Conservation (phyloP, 2,888 invertebrate genomes). For the Seira musarum region DNA sequence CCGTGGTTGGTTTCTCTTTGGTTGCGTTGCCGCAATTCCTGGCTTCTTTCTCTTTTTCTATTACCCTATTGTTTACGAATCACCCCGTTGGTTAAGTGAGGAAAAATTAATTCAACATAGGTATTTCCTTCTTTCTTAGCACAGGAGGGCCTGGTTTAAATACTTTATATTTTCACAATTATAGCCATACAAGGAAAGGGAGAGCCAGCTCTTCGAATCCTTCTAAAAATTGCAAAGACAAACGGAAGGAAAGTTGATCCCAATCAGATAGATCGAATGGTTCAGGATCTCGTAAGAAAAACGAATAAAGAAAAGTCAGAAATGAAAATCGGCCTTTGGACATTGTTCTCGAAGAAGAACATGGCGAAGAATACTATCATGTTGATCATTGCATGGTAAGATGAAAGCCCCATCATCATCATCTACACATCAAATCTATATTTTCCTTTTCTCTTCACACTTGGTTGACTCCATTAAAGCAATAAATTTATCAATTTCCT, state of each 20-base stretch:
- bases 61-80: constrained; percentile 68
- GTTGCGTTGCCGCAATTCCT: constrained; percentile 68
- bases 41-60: constrained; percentile 63
- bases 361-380: constrained; percentile 67
- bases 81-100: constrained; percentile 70
- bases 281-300: constrained; percentile 31
- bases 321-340: constrained; percentile 63
- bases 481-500: constrained; percentile 17
- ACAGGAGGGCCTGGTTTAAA: too few relatives aligned
- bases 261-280: constrained; percentile 36
- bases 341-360: constrained; percentile 61
- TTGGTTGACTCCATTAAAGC: not conserved
- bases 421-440: not conserved
- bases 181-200: constrained; percentile 28
- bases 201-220: constrained; percentile 30
- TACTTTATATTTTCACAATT: too few relatives aligned
- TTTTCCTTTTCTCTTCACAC: not conserved
- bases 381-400: constrained; percentile 62
- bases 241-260: constrained; percentile 33
- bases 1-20: constrained; percentile 70
- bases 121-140: too few relatives aligned
- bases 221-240: constrained; percentile 55
- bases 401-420: not conserved
- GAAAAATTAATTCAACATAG: too few relatives aligned
- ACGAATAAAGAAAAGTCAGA: constrained; percentile 24